Conservation (phyloP, 2,797 vertebrate species). For the Galagoides demidoff region DNA sequence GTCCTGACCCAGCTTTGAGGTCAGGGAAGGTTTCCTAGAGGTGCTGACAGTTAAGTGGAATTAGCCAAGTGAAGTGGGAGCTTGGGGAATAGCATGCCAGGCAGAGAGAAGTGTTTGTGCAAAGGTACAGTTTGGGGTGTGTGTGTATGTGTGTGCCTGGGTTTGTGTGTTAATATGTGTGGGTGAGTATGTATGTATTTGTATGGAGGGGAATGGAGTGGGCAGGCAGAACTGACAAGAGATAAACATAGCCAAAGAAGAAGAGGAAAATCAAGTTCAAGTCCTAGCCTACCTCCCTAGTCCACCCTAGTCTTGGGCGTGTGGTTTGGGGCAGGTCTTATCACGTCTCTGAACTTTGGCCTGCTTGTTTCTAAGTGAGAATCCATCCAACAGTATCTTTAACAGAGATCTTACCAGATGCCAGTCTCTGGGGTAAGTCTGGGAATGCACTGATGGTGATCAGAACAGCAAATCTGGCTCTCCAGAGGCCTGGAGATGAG, state of each 20-base stretch:
- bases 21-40: not conserved
- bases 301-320: not conserved
- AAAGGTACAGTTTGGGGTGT: not conserved
- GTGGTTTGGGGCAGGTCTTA: not conserved
- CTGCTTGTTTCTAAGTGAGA: not conserved
- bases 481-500: not conserved
- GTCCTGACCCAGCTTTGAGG: not conserved
- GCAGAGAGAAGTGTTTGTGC: no score
- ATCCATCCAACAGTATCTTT: not conserved
- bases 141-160: not conserved
- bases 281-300: not conserved
- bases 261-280: not conserved
- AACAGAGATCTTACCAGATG: not conserved
- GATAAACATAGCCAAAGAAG: not conserved
- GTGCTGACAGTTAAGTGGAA: not conserved
- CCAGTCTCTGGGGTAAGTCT: not conserved
- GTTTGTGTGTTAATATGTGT: no score
- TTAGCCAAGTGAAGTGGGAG: not conserved
- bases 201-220: not conserved
- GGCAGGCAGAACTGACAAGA: not conserved
- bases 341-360: not conserved
- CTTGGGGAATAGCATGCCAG: not conserved
- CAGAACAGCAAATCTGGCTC: not conserved
- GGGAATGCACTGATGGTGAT: not conserved
- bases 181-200: not conserved